These are phyloP conservation scores for Eurois occulta DNA, from an alignment of 2,888 invertebrate genomes.

Conservation along the genomic window DNA sequence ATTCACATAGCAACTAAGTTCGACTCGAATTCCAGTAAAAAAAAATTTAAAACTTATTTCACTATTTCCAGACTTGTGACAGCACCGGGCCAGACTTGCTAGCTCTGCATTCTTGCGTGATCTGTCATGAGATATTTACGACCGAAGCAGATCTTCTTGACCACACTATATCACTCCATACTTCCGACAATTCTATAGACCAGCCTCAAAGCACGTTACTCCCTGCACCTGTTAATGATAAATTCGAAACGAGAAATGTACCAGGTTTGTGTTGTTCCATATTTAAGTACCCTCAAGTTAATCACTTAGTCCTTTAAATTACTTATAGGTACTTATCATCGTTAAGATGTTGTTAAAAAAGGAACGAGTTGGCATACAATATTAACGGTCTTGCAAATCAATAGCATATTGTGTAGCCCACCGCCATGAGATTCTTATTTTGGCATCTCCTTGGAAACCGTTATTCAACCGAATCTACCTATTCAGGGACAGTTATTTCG, in stretches of 20 bases:
- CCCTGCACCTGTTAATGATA: slow-evolving; percentile 46
- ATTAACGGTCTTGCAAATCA: too few relatives aligned
- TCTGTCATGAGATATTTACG: slow-evolving; percentile 87
- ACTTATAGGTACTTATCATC: neutral
- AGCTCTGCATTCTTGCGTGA: slow-evolving; percentile 84
- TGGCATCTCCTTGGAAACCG: too few relatives aligned
- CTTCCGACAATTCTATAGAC: slow-evolving; percentile 72
- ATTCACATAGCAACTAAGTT: neutral
- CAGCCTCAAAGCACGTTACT: slow-evolving; percentile 48
- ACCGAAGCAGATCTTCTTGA: slow-evolving; percentile 85
- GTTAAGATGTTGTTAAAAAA: neutral
- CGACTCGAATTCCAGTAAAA: neutral
- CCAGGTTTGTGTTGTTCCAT: slow-evolving; percentile 41
- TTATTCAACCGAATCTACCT: too few relatives aligned
- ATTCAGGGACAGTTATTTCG: too few relatives aligned
- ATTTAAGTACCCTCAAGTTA: neutral
- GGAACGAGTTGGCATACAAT: too few relatives aligned
- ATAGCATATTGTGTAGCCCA: too few relatives aligned
- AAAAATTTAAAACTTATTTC: neutral
- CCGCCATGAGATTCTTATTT: neutral
- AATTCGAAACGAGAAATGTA: slow-evolving; percentile 54
- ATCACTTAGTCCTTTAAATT: neutral
- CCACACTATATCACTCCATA: slow-evolving; percentile 85
- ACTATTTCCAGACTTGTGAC: slow-evolving; percentile 58
- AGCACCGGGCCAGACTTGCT: slow-evolving; percentile 80